Conservation (phyloP, 2,888 invertebrate genomes). For the Stenurella melanura region DNA sequence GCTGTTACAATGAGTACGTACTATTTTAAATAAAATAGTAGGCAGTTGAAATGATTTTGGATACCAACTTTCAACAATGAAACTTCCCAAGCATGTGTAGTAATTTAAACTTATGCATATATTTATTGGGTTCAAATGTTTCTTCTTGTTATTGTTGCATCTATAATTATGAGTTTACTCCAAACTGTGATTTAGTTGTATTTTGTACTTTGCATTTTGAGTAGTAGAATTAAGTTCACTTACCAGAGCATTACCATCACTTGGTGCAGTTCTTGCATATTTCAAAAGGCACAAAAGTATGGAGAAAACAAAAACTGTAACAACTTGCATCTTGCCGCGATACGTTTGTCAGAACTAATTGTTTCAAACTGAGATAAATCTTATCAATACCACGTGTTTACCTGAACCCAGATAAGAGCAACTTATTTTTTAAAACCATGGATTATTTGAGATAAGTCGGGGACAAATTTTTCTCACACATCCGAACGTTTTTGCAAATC, state of each 20-base stretch:
- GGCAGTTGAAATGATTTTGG: no score
- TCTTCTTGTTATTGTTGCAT: no score
- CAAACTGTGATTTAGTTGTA: neutral
- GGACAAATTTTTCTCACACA: conserved; percentile 13
- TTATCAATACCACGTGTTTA: conserved; percentile 35
- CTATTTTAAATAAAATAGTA: no score
- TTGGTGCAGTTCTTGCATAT: conserved; percentile 44
- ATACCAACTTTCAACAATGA: no score
- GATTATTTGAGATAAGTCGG: neutral
- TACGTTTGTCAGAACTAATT: conserved; percentile 17
- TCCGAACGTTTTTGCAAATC: conserved; percentile 23
- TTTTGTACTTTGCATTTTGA: neutral
- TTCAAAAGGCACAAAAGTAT: conserved; percentile 47
- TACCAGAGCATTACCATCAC: conserved; percentile 52
- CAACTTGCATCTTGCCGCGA: conserved; percentile 47
- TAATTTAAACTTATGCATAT: no score
- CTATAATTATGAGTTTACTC: no score
- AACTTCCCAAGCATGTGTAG: no score
- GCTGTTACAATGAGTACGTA: no score
- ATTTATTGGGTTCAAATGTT: no score
- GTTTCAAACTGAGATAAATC: conserved; percentile 33
- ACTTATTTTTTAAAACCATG: neutral
- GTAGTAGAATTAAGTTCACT: conserved; percentile 29
- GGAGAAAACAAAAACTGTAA: conserved; percentile 47
- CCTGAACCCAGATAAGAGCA: conserved; percentile 11